Percentiles rank a stretch among this genome's conserved stretches.
phyloP scores from a whole-genome alignment of 1,140 invertebrate genomes.

The Drosophila biarmipes region DNA sequence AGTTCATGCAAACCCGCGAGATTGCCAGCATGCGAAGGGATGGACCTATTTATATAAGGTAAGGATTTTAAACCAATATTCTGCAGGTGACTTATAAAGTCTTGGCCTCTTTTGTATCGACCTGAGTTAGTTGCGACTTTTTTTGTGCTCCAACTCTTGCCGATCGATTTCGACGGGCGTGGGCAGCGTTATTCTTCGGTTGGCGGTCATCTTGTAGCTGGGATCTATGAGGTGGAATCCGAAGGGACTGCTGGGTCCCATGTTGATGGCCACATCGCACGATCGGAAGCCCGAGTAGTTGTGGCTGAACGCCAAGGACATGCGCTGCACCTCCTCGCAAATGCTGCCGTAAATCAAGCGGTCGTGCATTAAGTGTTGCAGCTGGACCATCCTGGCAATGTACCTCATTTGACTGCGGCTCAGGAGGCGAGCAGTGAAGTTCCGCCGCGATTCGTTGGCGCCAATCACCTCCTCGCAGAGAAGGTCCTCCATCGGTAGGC shows the following conservation, averaged over 20 bases:
- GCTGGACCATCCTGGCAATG: too few species aligned
- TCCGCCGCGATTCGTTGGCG: too few species aligned
- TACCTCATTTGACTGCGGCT: too few species aligned
- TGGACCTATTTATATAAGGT: not conserved
- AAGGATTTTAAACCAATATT: too few species aligned
- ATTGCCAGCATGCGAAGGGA: not conserved
- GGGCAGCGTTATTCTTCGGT: not conserved
- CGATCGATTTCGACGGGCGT: constrained; percentile 7
- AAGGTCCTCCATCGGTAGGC: too few species aligned
- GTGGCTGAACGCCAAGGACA: constrained; percentile 40
- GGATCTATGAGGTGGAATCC: constrained; percentile 49
- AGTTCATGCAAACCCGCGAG: not conserved
- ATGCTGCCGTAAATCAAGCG: constrained; percentile 37
- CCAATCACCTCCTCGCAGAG: too few species aligned
- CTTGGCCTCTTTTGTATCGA: too few species aligned
- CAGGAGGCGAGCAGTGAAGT: too few species aligned
- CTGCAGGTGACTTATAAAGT: too few species aligned
- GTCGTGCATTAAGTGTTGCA: too few species aligned
- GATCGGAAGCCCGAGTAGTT: constrained; percentile 11
- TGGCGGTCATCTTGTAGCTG: constrained; percentile 1
- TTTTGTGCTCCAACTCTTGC: constrained; percentile 6
- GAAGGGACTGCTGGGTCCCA: constrained; percentile 38
- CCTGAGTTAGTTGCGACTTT: too few species aligned
- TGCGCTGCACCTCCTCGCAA: constrained; percentile 28
- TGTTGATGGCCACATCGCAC: constrained; percentile 34